Base-by-base conservation (phyloP, 92 coral and sea anemone species). In the Chrysogorgia sp. region DNA sequence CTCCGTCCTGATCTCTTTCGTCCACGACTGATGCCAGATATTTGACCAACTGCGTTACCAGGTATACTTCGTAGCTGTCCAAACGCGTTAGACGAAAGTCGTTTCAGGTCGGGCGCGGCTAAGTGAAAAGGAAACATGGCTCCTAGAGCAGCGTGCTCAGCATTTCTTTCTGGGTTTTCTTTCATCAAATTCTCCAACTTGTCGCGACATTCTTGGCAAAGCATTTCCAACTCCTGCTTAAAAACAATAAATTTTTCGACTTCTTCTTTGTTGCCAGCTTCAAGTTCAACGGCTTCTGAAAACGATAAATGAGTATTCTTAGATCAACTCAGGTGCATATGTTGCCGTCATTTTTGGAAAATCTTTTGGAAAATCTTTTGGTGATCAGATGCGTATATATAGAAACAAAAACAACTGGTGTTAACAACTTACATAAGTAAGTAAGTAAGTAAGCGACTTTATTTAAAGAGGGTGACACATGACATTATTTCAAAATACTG, bases 61-160 rank as follows among this genome's bases (percentile, higher is more conserved):
- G 63, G 63, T 23, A 57, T 23, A 23, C 23, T 57, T 15, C 32
- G 30, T 23, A 57, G 63, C 34, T 57, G 63, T 4, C 63, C 63
- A 29, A 57, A 23, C 13, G 63, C 63, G 63, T 57, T 57, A 12
- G 31, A 14, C 2, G 63, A 57, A 30, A 57, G 17, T 23, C 17
- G 30, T 15, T 57, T 57, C 7, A 57, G 30, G 32, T 57, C 17
- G 6, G 31, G 31, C 12, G 63, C 17, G 32, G 63, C 63, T 23
- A 57, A 14, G 12, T 30, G 63, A 23, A 57, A 29, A 7, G 9
- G 9, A 29, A 57, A 57, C 12, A 10, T 30, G n/a, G n/a, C n/a
- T n/a, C n/a, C n/a, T 8, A 57, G 23, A 29, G 63, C 30, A 31
- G 31, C 6, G 4, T 57, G 14, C 30, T 57, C 31, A 3, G 23